phyloP scores from a whole-genome alignment of 2,113 vertebrate species.

The Dermatemys mawii region DNA sequence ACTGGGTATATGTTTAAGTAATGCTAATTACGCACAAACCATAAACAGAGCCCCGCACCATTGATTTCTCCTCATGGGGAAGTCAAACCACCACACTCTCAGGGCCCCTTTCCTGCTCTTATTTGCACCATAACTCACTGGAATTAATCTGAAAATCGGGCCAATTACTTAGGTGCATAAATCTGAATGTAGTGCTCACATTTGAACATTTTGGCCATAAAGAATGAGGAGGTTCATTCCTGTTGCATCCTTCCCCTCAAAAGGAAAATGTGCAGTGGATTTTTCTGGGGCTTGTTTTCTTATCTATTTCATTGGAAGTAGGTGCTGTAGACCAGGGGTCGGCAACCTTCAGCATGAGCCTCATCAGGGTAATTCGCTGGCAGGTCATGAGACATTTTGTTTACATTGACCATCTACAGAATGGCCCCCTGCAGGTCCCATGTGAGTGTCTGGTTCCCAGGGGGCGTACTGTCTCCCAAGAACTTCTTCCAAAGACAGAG shows the following conservation, averaged over 20 bases:
- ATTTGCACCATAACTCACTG: neutral
- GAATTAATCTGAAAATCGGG: neutral
- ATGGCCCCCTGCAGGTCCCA: neutral
- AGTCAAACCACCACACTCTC: neutral
- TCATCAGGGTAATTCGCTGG: too few species aligned
- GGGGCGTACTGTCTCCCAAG: neutral
- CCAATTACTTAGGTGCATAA: neutral
- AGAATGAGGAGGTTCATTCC: accelerated
- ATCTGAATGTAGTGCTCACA: neutral
- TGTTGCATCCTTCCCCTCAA: neutral
- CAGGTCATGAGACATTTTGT: too few species aligned
- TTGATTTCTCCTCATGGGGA: neutral
- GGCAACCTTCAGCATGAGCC: too few species aligned
- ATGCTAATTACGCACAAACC: neutral
- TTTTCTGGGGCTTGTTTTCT: neutral
- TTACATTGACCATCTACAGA: too few species aligned
- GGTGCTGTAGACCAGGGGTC: neutral
- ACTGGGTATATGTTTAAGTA: neutral
- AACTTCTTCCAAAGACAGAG: neutral
- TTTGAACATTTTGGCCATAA: neutral
- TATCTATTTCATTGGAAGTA: neutral
- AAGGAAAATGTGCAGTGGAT: neutral
- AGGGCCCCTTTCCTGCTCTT: neutral
- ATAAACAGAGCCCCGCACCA: neutral
- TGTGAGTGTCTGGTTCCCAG: neutral